These are phyloP conservation scores for Polylopha cassiicola DNA, from an alignment of 2,888 invertebrate species.

Conservation along the genomic window DNA sequence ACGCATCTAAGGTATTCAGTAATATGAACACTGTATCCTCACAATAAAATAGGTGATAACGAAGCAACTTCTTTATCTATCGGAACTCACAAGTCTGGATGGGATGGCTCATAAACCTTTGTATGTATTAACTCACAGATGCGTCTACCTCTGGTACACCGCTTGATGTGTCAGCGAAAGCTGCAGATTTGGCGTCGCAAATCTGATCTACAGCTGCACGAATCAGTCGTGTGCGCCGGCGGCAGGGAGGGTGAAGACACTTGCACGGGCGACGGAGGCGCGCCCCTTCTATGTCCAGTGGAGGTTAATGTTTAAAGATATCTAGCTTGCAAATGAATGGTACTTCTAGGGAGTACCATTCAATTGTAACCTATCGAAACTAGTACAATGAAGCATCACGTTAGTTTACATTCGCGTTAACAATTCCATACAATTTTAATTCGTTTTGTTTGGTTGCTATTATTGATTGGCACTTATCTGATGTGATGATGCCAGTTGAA, in stretches of 20 bases:
- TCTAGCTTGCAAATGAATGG: not conserved
- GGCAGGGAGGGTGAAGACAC: constrained; percentile 82
- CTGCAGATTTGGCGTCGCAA: too few species aligned
- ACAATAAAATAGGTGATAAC: too few species aligned
- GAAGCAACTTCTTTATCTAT: too few species aligned
- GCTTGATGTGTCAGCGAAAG: too few species aligned
- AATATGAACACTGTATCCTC: too few species aligned
- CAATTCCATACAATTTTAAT: not conserved
- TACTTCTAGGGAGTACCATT: not conserved
- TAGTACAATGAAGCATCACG: not conserved
- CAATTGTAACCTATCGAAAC: not conserved
- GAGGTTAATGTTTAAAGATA: not conserved
- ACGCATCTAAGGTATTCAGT: too few species aligned
- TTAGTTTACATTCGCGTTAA: not conserved
- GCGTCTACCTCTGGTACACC: too few species aligned
- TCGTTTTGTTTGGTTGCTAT: too few species aligned
- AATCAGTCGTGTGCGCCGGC: constrained; percentile 82
- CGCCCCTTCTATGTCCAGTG: constrained; percentile 81
- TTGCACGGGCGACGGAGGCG: constrained; percentile 82
- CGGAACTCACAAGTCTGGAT: too few species aligned
- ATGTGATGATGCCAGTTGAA: not conserved
- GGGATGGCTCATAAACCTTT: too few species aligned
- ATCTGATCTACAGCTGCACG: too few species aligned
- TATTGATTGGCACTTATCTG: not conserved
- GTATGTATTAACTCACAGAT: too few species aligned